Percentiles rank a stretch among this genome's conserved stretches.
Conservation (phyloP, 2,888 invertebrate species). For the Rhimphoctona megacephalus region DNA sequence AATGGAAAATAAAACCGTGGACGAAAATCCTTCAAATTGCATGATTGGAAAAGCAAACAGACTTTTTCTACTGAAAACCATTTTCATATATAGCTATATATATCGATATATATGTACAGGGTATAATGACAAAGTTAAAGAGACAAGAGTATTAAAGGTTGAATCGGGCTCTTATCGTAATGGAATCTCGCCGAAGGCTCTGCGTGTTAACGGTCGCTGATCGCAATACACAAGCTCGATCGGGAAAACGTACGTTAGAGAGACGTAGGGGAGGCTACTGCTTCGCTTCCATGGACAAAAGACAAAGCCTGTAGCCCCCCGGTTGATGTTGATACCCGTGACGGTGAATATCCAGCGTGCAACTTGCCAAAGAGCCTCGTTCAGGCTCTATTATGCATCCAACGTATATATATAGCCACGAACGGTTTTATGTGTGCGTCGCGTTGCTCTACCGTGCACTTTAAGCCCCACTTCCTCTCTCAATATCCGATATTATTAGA, state of each 20-base stretch:
- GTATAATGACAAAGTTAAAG: constrained; percentile 2
- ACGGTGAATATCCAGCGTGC: constrained; percentile 40
- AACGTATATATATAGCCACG: neutral
- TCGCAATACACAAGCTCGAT: constrained; percentile 20
- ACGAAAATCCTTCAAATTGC: neutral
- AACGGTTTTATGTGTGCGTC: constrained; percentile 7
- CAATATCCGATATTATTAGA: constrained; percentile 28
- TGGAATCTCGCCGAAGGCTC: constrained; percentile 63
- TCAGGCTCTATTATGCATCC: constrained; percentile 48
- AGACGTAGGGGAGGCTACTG: neutral
- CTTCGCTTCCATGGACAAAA: constrained; percentile 63
- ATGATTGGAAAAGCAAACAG: neutral
- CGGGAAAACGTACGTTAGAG: constrained; percentile 50
- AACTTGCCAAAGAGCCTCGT: constrained; percentile 45
- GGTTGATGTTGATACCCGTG: constrained; percentile 57
- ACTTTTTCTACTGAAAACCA: neutral
- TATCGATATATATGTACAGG: neutral
- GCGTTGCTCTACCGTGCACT: constrained; percentile 6
- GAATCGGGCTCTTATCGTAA: constrained; percentile 69
- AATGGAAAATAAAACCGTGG: neutral
- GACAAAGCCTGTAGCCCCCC: constrained; percentile 65
- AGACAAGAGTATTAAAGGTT: constrained; percentile 47
- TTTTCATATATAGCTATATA: neutral
- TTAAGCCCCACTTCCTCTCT: constrained; percentile 40
- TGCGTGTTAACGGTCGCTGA: constrained; percentile 56